A percentile compares a stretch with the other conserved stretches of the same genome.
These are phyloP conservation scores for Brotula barbata DNA, from an alignment of 2,797 vertebrate genomes.

Conservation along the genomic window DNA sequence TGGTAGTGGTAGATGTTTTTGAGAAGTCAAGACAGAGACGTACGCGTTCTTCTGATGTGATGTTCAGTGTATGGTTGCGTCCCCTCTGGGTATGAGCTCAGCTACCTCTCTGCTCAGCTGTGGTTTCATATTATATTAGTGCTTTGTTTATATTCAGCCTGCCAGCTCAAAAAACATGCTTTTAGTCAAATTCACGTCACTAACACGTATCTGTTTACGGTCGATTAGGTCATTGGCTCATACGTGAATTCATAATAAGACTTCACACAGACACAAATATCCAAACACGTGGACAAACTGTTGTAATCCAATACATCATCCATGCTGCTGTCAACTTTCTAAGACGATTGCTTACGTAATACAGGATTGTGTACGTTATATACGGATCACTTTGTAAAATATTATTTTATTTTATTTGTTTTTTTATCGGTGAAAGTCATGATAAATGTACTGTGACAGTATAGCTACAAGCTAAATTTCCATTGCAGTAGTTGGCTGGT, in stretches of 20 bases:
- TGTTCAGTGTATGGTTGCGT: conserved; percentile 55
- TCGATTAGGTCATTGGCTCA: conserved; percentile 25
- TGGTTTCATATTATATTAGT: conserved; percentile 36
- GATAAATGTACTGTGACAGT: too few relatives aligned
- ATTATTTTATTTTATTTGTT: too few relatives aligned
- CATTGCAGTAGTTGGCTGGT: too few relatives aligned
- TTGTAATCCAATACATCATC: too few relatives aligned
- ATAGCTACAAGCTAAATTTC: too few relatives aligned
- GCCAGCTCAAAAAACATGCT: conserved; percentile 29
- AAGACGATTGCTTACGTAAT: too few relatives aligned
- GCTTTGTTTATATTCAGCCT: conserved; percentile 36
- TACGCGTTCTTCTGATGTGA: conserved; percentile 31
- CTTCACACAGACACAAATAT: too few relatives aligned
- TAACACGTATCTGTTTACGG: conserved; percentile 24
- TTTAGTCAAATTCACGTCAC: conserved; percentile 38
- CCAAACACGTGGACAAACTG: too few relatives aligned
- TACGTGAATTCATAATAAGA: conserved; percentile 11
- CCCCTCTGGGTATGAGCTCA: conserved; percentile 42
- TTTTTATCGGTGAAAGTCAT: too few relatives aligned
- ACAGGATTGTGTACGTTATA: too few relatives aligned
- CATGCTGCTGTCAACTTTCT: too few relatives aligned
- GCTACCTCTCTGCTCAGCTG: conserved; percentile 14
- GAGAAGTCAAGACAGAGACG: conserved; percentile 2
- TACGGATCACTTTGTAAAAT: too few relatives aligned
- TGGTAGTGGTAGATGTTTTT: conserved; percentile 16